Evolutionary conservation across 2,888 invertebrate species (phyloP).

Genomic region (Scaptomyza parva): DNA sequence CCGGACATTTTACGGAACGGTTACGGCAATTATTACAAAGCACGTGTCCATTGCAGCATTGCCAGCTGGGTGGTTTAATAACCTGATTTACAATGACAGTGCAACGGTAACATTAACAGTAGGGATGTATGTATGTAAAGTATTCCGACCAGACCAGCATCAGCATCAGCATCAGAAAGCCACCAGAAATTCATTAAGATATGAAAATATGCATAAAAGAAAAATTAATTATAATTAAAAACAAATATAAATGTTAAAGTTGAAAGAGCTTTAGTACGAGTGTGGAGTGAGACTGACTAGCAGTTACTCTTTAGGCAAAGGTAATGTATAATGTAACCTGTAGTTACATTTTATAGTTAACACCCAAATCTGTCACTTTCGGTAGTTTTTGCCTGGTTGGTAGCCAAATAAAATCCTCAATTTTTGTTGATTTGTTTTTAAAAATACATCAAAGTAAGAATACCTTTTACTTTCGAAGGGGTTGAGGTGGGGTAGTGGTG

Average conservation of each 20-base stretch:
- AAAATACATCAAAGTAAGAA: slow-evolving; percentile 3
- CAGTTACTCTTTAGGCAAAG: neutral
- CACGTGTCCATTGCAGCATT: slow-evolving; percentile 86
- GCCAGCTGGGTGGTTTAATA: slow-evolving; percentile 85
- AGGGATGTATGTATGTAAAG: neutral
- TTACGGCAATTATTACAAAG: slow-evolving; percentile 85
- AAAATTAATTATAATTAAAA: slow-evolving; percentile 24
- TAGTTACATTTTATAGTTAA: neutral
- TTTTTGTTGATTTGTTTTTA: slow-evolving; percentile 29
- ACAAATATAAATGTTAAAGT: neutral
- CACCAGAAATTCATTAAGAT: neutral
- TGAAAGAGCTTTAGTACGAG: neutral
- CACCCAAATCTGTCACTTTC: neutral
- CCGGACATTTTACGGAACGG: slow-evolving; percentile 85
- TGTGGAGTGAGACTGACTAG: neutral
- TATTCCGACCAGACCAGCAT: neutral
- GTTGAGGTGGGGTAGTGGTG: neutral
- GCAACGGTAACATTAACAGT: neutral
- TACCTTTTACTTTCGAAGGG: slow-evolving; percentile 4
- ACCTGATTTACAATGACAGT: slow-evolving; percentile 72
- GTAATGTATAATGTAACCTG: no score
- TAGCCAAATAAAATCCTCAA: slow-evolving; percentile 4
- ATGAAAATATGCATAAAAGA: slow-evolving; percentile 16
- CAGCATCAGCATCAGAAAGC: neutral
- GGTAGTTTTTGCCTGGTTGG: neutral